These are phyloP conservation scores for Lasioglossum marginatum DNA, from an alignment of 2,888 invertebrate genomes.

Conservation along the genomic window DNA sequence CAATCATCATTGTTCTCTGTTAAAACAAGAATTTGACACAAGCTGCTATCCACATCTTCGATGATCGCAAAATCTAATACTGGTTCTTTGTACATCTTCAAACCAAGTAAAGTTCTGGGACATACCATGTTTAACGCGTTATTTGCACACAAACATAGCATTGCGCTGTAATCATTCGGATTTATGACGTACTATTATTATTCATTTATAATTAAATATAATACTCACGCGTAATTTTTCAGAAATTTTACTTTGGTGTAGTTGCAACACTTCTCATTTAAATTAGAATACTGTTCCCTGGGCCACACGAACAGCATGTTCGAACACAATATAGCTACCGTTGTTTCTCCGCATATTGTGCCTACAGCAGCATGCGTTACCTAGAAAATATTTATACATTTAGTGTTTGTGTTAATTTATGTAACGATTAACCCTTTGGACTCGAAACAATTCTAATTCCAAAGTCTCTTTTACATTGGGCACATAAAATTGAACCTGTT, in stretches of 20 bases:
- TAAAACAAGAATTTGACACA: constrained; percentile 74
- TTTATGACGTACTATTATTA: background rate
- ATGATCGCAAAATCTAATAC: constrained; percentile 75
- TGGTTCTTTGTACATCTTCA: constrained; percentile 69
- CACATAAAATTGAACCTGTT: too few relatives aligned
- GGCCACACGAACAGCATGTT: constrained; percentile 72
- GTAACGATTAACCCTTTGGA: constrained; percentile 3
- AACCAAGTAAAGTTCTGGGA: constrained; percentile 72
- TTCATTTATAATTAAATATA: too few relatives aligned
- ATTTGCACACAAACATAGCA: constrained; percentile 76
- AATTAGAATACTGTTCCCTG: constrained; percentile 50
- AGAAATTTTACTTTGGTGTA: constrained; percentile 75
- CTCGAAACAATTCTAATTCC: too few relatives aligned
- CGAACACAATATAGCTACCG: constrained; percentile 69
- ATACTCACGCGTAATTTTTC: constrained; percentile 65
- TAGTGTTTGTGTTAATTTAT: background rate
- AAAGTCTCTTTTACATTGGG: too few relatives aligned
- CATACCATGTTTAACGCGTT: constrained; percentile 74
- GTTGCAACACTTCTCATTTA: constrained; percentile 53
- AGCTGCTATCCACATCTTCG: constrained; percentile 67
- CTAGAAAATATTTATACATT: constrained; percentile 57
- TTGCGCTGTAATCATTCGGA: constrained; percentile 64
- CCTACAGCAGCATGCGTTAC: constrained; percentile 58
- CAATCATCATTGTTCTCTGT: constrained; percentile 47
- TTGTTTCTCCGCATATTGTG: constrained; percentile 42